phyloP scores from a whole-genome alignment of 1,140 invertebrate genomes.

The Listronotus bonariensis region DNA sequence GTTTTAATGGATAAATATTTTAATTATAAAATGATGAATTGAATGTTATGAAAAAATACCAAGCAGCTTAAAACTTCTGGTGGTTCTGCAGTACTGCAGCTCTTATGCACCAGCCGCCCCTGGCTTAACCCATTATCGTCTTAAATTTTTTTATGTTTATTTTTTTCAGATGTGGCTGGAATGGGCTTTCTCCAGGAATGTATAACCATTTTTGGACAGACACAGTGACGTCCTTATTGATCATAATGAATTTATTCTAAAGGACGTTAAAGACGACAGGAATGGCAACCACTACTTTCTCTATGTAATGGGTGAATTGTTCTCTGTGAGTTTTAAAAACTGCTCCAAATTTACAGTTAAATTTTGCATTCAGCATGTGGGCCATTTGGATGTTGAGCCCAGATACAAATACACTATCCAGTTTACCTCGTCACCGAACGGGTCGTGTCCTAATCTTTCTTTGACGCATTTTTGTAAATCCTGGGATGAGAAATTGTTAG shows the following conservation, averaged over 20 bases:
- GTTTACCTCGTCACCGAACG: conserved; percentile 2
- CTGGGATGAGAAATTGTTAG: conserved; percentile 6
- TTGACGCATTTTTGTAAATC: conserved; percentile 12
- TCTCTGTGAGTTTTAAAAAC: conserved; percentile 9
- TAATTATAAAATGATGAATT: too few species aligned
- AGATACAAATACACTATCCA: conserved; percentile 17
- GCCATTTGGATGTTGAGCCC: not conserved
- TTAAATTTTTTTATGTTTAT: too few species aligned
- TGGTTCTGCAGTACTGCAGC: too few species aligned
- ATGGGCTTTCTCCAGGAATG: conserved; percentile 14
- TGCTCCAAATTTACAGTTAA: conserved; percentile 8
- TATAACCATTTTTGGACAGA: conserved; percentile 17
- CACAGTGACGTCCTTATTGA: conserved; percentile 2
- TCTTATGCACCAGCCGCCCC: too few species aligned
- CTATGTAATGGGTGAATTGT: conserved; percentile 14
- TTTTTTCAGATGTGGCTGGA: conserved; percentile 17
- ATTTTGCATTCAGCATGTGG: conserved; percentile 26
- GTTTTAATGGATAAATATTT: too few species aligned
- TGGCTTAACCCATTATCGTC: too few species aligned
- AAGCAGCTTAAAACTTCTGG: too few species aligned
- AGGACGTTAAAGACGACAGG: conserved; percentile 21
- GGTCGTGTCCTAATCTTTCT: not conserved
- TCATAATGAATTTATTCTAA: conserved; percentile 2
- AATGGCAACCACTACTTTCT: conserved; percentile 14
- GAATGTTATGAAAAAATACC: too few species aligned